Evolutionary conservation across 2,797 vertebrate species (phyloP).

Genomic region (Labeo calbasu): DNA sequence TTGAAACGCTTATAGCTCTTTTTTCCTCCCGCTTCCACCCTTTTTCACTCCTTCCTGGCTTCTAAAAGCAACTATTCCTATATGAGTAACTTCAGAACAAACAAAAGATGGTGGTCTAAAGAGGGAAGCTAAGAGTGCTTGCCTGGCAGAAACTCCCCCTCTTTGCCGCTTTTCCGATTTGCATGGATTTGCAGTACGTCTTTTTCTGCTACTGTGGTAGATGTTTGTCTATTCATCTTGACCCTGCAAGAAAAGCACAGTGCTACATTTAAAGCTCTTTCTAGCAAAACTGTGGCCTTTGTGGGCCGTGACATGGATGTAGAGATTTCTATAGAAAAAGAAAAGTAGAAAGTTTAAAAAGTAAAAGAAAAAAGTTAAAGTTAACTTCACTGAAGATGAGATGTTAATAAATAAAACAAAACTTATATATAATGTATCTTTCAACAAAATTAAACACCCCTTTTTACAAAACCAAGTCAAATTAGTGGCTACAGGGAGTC

Average conservation of each 20-base stretch:
- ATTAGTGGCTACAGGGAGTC: not conserved
- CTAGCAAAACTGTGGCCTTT: slow-evolving; percentile 50
- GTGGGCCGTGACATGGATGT: not conserved
- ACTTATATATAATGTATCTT: not conserved
- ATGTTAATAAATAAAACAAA: not conserved
- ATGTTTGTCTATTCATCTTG: slow-evolving; percentile 62
- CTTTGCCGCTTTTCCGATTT: slow-evolving; percentile 51
- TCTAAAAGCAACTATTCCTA: slow-evolving; percentile 74
- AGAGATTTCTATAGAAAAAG: not conserved
- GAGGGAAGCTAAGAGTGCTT: slow-evolving; percentile 52
- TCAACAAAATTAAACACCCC: too few species aligned
- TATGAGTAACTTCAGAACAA: slow-evolving; percentile 73
- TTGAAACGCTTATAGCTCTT: slow-evolving; percentile 83
- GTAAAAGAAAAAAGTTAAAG: not conserved
- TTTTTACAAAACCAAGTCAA: not conserved
- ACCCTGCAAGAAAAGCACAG: slow-evolving; percentile 57
- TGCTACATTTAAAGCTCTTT: slow-evolving; percentile 52
- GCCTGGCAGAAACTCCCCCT: slow-evolving; percentile 61
- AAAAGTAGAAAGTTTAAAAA: not conserved
- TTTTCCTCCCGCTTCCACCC: slow-evolving; percentile 67
- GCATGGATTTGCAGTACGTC: slow-evolving; percentile 60
- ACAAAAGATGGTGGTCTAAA: slow-evolving; percentile 66
- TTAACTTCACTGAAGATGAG: not conserved
- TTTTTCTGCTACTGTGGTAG: slow-evolving; percentile 57
- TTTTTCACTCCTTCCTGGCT: slow-evolving; percentile 68